A percentile compares a stretch with the other conserved stretches of the same genome.
Conservation (phyloP, 2,888 invertebrate species). For the Aplocera efformata region DNA sequence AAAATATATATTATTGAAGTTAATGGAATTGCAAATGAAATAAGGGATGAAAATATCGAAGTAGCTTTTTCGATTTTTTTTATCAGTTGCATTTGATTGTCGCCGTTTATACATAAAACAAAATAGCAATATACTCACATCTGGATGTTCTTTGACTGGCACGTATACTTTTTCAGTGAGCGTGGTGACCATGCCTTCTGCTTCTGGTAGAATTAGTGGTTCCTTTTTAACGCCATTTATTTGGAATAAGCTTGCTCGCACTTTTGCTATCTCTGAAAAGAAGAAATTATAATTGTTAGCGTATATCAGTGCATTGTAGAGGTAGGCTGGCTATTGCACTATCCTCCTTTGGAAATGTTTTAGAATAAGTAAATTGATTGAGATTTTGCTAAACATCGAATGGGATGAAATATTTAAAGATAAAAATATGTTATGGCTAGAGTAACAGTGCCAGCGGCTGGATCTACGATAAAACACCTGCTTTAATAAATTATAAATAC, state of each 20-base stretch:
- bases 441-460: too few relatives aligned
- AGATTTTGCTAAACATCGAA: constrained; percentile 7
- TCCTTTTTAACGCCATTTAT: constrained; percentile 98
- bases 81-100: too few relatives aligned
- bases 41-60: too few relatives aligned
- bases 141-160: constrained; percentile 99
- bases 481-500: constrained; percentile 49
- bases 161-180: constrained; percentile 99
- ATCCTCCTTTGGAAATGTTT: too few relatives aligned
- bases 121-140: constrained; percentile 87
- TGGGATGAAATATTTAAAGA: too few relatives aligned
- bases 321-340: too few relatives aligned
- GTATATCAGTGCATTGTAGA: too few relatives aligned
- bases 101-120: background rate
- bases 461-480: constrained; percentile 36
- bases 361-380: too few relatives aligned
- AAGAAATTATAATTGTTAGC: constrained; percentile 40
- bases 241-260: constrained; percentile 98
- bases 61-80: too few relatives aligned
- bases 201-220: constrained; percentile 93
- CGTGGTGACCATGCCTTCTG: constrained; percentile 93
- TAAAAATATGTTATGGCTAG: too few relatives aligned
- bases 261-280: constrained; percentile 97
- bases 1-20: too few relatives aligned
- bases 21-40: too few relatives aligned